Conservation (phyloP, 2,113 vertebrate species). For the Zingel zingel region DNA sequence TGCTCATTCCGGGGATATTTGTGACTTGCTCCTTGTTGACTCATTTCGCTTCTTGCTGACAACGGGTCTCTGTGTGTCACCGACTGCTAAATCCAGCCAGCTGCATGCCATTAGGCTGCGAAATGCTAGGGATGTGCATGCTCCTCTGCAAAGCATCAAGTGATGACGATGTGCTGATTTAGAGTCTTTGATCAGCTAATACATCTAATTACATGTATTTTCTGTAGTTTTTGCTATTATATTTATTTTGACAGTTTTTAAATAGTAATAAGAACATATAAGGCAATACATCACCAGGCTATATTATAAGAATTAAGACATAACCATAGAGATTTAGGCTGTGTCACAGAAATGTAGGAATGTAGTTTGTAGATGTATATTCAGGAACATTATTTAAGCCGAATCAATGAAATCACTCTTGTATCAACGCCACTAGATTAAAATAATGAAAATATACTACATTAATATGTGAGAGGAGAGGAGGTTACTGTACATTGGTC, state of each 20-base stretch:
- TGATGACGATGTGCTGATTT: constrained; percentile 12
- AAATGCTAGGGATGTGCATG: constrained; percentile 40
- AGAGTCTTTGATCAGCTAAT: not conserved
- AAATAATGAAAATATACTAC: not conserved
- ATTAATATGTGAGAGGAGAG: not conserved
- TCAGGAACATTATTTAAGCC: not conserved
- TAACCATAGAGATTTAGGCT: not conserved
- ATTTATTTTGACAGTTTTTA: not conserved
- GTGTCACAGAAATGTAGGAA: not conserved
- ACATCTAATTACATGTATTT: not conserved
- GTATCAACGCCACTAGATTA: not conserved
- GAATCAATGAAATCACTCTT: not conserved
- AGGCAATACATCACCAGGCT: not conserved
- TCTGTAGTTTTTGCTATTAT: not conserved
- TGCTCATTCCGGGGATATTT: constrained; percentile 78
- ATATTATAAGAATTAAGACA: not conserved
- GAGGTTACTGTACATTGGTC: not conserved
- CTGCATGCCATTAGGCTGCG: constrained; percentile 67
- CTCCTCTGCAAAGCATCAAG: constrained; percentile 37
- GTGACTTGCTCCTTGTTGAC: constrained; percentile 76
- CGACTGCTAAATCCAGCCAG: constrained; percentile 60
- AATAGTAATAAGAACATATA: not conserved
- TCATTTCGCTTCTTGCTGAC: constrained; percentile 68
- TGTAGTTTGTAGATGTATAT: not conserved
- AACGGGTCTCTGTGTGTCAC: constrained; percentile 68